Percentiles rank a stretch among this genome's conserved stretches.
Conservation (phyloP, 2,113 vertebrate species). For the Sterrhoptilus dennistouni region DNA sequence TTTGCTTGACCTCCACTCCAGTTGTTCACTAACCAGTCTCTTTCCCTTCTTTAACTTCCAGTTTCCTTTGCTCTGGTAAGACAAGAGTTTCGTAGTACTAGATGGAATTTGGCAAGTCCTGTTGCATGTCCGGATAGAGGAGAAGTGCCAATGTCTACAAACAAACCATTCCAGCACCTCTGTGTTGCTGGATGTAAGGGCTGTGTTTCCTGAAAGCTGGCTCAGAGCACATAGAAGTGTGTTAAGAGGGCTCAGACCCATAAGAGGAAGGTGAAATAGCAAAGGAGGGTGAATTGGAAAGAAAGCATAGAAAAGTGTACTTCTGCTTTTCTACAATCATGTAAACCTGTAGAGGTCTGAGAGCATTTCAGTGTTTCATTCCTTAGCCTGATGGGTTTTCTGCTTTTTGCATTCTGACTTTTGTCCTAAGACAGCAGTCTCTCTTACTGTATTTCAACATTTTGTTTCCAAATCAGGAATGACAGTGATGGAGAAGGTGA, state of each 20-base stretch:
- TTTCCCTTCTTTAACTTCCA: not conserved
- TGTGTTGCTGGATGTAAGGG: not conserved
- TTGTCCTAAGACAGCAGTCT: not conserved
- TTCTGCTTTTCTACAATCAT: not conserved
- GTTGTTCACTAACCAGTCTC: not conserved
- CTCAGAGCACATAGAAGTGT: not conserved
- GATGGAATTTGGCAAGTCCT: not conserved
- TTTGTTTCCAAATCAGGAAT: constrained; percentile 80
- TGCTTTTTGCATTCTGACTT: not conserved
- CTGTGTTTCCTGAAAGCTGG: not conserved
- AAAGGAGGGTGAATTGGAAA: not conserved
- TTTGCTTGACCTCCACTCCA: not conserved
- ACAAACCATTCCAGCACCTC: not conserved
- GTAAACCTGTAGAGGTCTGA: not conserved
- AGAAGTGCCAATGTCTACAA: not conserved
- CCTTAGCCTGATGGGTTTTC: not conserved
- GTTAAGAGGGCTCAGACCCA: not conserved
- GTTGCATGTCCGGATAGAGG: not conserved
- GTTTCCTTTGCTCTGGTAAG: not conserved
- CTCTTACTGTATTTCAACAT: not conserved
- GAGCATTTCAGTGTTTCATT: not conserved
- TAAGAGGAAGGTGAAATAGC: not conserved
- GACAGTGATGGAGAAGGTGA: constrained; percentile 96
- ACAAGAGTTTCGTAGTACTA: not conserved
- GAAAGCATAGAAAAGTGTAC: not conserved